Conservation (phyloP, 2,797 vertebrate genomes). For the Vireo griseus region DNA sequence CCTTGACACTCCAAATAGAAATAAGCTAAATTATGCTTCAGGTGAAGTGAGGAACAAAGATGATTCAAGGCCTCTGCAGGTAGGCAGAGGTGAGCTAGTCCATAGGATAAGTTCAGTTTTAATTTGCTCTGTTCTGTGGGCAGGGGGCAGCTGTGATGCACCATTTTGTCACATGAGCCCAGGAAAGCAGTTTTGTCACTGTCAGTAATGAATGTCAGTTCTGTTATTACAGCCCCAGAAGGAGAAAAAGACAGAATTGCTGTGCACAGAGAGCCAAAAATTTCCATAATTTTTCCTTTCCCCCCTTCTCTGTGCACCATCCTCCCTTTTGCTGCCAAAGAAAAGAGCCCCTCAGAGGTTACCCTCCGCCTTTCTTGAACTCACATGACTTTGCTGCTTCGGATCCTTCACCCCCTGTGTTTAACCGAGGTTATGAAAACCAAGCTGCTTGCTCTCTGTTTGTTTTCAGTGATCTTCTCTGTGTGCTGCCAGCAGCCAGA, state of each 20-base stretch:
- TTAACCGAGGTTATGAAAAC: constrained; percentile 62
- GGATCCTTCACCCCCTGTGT: constrained; percentile 40
- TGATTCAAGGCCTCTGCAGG: background rate
- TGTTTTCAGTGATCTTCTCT: constrained; percentile 57
- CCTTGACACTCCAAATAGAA: background rate
- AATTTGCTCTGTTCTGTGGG: background rate
- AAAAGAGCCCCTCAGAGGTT: constrained; percentile 52
- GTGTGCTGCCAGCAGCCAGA: constrained; percentile 18
- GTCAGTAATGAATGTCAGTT: background rate
- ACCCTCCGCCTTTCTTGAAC: constrained; percentile 25
- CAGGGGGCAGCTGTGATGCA: background rate
- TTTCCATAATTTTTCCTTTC: background rate
- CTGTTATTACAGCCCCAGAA: background rate
- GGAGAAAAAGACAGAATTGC: background rate
- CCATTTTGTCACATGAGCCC: background rate
- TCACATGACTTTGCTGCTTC: background rate
- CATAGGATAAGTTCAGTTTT: background rate
- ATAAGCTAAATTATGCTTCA: background rate
- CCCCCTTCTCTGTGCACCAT: background rate
- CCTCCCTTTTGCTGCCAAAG: constrained; percentile 43
- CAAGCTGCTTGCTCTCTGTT: constrained; percentile 41
- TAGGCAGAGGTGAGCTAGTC: background rate
- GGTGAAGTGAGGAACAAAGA: background rate
- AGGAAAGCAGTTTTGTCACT: background rate
- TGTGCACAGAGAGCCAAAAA: background rate